Evolutionary conservation across 2,888 invertebrate species (phyloP), one percentile per base, ranked within the genome.

Genomic region (Netelia inedita): DNA sequence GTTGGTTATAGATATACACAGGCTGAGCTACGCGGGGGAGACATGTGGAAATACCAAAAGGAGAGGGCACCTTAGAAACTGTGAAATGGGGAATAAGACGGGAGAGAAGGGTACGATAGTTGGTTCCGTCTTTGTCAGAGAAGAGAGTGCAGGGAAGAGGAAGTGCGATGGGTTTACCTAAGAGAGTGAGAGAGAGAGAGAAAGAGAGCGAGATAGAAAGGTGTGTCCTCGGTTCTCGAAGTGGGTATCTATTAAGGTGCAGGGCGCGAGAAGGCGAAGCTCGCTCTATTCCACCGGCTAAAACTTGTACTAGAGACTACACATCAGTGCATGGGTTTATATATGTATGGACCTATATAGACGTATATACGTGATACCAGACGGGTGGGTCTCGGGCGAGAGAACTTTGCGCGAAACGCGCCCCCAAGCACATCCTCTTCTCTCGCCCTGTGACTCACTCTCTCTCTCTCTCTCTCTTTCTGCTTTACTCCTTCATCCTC

Each of bases 381-480:
- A 10, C 14, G 46, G 46, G 46, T 35, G 35, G 35, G 35, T 35
- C 35, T 35, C 35, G 35, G 35, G 63, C 86, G 88, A 86, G 87
- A 88, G 89, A 91, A 91, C 91, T 91, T 91, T 91, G 91, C 87
- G 90, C 88, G 90, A 90, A 90, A 90, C 89, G 89, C 90, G 90
- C 90, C 79, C 89, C 83, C 83, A 88, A 91, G 91, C 91, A 89
- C 88, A 91, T 91, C 90, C 89, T 89, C 88, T 57, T 57, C 57
- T 57, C 19, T 57, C 16, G 57, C 10, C 57, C 57, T 19, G 19
- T 57, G 19, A 57, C 57, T 57, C 57, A 2, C 14, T 50, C 88
- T 87, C 87, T 87, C 88, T 88, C 87, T 87, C 88, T 89, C 88
- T 88, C 87, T 88, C 53, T 21, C 43, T 55, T 28, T 50, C 28